Base-by-base conservation (phyloP, 2,113 vertebrate species). In the Propithecus coquereli region DNA sequence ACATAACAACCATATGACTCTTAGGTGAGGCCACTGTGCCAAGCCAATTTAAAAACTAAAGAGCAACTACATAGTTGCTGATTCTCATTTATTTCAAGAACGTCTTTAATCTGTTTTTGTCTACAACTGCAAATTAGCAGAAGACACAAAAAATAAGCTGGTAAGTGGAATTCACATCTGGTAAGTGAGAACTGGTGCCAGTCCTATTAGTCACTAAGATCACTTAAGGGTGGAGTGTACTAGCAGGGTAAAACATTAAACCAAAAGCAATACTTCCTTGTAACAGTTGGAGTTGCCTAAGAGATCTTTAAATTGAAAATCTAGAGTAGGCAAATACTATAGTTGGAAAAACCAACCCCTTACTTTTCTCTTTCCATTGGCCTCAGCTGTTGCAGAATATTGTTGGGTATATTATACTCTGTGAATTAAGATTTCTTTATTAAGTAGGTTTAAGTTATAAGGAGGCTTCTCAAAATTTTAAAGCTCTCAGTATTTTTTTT, bases 131-230 rank as follows among this genome's bases (percentile, higher is more conserved):
- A 97, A 91, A 85, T 86, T 74, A 94, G 57, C 68, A 76, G 45
- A 90, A 89, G 18, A 86, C 43, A 54, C 59, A 74, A n/a, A 90
- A 87, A 87, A 66, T 45, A 85, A 88, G 57, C 86, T 65, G 59
- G 20, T 74, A 88, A 87, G 91, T 79, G 32, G 80, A 96, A 86
- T 73, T 89, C 43, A 66, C 93, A 97, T 91, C 93, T 97, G 95
- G 47, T 80, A 63, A 93, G 65, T 18, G 40, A 87, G 81, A 82
- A 34, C 76, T 25, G n/a, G 43, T 74, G 91, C 93, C 95, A 92
- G 50, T 70, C 63, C 52, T 54, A 40, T 97, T 93, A 97, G 95
- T 98, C 97, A 97, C 73, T 32, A 45, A 68, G 89, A 92, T 95
- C 81, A 68, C 8, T 59, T 30, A 47, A 95, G 97, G 97, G 97